Evolutionary conservation across 2,797 vertebrate species (phyloP).

Genomic region (Eulemur coronatus): DNA sequence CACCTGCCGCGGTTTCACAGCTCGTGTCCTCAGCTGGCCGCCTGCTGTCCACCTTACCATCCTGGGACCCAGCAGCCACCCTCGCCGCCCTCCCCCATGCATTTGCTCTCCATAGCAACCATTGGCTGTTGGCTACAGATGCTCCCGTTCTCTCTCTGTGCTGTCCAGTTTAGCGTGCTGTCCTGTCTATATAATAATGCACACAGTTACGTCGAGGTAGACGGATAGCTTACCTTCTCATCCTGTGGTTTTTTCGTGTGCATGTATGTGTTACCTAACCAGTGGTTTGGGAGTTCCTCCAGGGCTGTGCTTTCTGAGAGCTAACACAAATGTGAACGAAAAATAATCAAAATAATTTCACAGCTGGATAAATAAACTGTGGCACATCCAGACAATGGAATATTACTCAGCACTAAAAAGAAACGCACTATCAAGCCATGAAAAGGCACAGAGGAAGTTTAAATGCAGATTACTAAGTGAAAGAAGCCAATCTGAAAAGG

Average conservation of each 20-base stretch:
- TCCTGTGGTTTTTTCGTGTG: too few species aligned
- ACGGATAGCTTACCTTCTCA: background rate
- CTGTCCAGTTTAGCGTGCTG: background rate
- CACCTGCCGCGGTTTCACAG: background rate
- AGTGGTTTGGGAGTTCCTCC: background rate
- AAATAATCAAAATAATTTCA: background rate
- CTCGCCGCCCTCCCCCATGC: too few species aligned
- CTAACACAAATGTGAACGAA: background rate
- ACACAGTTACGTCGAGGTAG: rapidly evolving
- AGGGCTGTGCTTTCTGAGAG: background rate
- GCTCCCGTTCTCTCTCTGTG: background rate
- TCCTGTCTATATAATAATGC: background rate
- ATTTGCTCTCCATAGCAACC: background rate
- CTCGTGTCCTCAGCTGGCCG: background rate
- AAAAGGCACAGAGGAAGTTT: background rate
- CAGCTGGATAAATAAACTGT: background rate
- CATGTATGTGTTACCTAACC: background rate
- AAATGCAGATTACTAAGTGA: background rate
- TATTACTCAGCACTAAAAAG: background rate
- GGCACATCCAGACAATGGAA: background rate
- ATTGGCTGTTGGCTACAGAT: too few species aligned
- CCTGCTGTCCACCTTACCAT: background rate
- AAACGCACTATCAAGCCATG: background rate
- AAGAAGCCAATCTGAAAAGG: background rate
- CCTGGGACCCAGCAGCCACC: background rate